phyloP scores from a whole-genome alignment of 2,113 vertebrate genomes.

The Columba livia region DNA sequence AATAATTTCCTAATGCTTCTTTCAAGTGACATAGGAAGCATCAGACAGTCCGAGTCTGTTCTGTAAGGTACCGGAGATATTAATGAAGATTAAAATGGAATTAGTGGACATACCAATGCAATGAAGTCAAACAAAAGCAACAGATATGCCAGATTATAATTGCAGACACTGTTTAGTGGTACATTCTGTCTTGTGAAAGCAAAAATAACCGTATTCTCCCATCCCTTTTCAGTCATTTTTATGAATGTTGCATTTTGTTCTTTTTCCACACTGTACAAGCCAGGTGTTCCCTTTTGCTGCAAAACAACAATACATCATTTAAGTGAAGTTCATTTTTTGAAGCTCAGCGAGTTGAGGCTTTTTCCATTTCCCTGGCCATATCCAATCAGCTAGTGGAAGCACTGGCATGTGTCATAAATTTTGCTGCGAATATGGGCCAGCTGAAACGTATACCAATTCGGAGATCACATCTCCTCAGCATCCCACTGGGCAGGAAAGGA shows the following conservation, averaged over 20 bases:
- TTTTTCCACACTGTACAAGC: neutral
- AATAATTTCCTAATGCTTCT: slow-evolving; percentile 27
- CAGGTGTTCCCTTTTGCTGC: slow-evolving; percentile 46
- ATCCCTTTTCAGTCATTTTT: slow-evolving; percentile 39
- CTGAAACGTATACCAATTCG: slow-evolving; percentile 27
- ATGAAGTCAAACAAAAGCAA: neutral
- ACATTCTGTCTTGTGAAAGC: neutral
- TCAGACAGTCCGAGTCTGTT: neutral
- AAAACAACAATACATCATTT: slow-evolving; percentile 58
- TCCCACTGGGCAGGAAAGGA: slow-evolving; percentile 14
- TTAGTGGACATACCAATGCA: neutral
- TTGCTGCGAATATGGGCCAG: slow-evolving; percentile 28
- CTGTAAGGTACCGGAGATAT: neutral
- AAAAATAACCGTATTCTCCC: slow-evolving; percentile 25
- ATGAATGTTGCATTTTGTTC: slow-evolving; percentile 46
- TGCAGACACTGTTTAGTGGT: neutral
- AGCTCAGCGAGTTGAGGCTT: slow-evolving; percentile 12
- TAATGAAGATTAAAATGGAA: slow-evolving; percentile 8
- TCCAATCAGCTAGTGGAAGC: neutral
- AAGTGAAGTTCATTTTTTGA: slow-evolving; percentile 46
- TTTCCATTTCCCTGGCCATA: neutral
- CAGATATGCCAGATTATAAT: neutral
- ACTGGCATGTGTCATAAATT: slow-evolving; percentile 50
- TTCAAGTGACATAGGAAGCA: slow-evolving; percentile 29
- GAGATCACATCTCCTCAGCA: slow-evolving; percentile 45